Percentiles rank a stretch among this genome's conserved stretches.
phyloP scores from a whole-genome alignment of 2,797 vertebrate species.

The Lagorchestes hirsutus region DNA sequence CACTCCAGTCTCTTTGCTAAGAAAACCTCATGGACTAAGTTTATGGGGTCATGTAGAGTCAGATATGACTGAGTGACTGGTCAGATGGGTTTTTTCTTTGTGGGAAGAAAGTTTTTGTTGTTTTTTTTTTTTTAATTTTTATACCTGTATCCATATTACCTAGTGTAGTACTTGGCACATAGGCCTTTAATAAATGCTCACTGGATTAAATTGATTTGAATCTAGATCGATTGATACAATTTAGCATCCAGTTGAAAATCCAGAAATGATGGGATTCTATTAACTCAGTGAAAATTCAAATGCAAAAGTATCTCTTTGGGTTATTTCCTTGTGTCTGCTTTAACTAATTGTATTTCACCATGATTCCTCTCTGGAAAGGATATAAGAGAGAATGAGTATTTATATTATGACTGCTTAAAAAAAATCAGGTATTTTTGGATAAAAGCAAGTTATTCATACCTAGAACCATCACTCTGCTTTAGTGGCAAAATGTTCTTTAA shows the following conservation, averaged over 20 bases:
- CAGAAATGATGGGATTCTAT: neutral
- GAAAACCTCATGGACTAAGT: neutral
- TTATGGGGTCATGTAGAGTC: too few relatives aligned
- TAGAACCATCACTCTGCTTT: neutral
- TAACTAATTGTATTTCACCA: neutral
- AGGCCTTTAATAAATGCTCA: neutral
- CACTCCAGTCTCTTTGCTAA: neutral
- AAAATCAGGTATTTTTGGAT: neutral
- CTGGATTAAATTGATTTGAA: neutral
- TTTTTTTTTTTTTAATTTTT: neutral
- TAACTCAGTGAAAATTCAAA: neutral
- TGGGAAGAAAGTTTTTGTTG: neutral
- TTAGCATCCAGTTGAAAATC: neutral
- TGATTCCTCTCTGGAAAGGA: conserved; percentile 3
- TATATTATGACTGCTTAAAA: neutral
- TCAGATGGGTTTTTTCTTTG: neutral
- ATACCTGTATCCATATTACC: neutral
- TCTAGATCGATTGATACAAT: neutral
- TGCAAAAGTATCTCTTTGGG: neutral
- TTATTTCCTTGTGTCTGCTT: neutral
- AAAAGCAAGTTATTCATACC: neutral
- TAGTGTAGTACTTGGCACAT: neutral
- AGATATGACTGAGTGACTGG: neutral
- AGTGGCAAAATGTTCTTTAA: conserved; percentile 27
- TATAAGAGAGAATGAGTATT: neutral